A percentile compares a stretch with the other conserved stretches of the same genome.
Conservation (phyloP, 2,113 vertebrate genomes). For the Dicentrarchus labrax region DNA sequence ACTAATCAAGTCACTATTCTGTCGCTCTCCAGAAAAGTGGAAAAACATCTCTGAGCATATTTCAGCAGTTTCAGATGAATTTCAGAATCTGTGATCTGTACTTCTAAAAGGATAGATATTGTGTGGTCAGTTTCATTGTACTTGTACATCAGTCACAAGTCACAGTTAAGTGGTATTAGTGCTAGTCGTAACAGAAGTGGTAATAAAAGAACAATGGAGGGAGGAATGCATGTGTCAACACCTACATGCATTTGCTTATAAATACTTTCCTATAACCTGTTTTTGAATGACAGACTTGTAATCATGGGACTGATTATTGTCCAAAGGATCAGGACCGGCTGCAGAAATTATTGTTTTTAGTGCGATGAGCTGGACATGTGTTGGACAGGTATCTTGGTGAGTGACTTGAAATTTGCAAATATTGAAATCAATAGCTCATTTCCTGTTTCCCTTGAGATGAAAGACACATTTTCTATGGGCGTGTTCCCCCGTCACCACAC, state of each 20-base stretch:
- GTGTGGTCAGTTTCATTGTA: not conserved
- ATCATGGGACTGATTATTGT: too few relatives aligned
- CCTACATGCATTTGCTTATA: too few relatives aligned
- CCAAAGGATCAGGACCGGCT: not conserved
- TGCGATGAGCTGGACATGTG: not conserved
- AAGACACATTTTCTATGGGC: not conserved
- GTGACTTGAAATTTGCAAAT: not conserved
- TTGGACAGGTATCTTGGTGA: not conserved
- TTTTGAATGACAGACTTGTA: too few relatives aligned
- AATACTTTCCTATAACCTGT: too few relatives aligned
- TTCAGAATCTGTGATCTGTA: not conserved
- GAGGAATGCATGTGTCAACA: too few relatives aligned
- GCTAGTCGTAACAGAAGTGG: too few relatives aligned
- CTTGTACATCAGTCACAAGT: not conserved
- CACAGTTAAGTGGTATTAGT: not conserved
- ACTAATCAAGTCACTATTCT: slow-evolving; percentile 26
- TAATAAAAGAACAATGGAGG: not conserved
- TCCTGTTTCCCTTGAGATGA: not conserved
- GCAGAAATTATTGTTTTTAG: not conserved
- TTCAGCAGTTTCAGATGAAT: not conserved
- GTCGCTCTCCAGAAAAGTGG: not conserved
- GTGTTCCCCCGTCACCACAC: not conserved
- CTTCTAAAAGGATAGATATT: not conserved
- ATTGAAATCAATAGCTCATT: not conserved
- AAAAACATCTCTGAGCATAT: slow-evolving; percentile 8